Evolutionary conservation across 2,797 vertebrate genomes (phyloP).

Genomic region (Lophius americanus): DNA sequence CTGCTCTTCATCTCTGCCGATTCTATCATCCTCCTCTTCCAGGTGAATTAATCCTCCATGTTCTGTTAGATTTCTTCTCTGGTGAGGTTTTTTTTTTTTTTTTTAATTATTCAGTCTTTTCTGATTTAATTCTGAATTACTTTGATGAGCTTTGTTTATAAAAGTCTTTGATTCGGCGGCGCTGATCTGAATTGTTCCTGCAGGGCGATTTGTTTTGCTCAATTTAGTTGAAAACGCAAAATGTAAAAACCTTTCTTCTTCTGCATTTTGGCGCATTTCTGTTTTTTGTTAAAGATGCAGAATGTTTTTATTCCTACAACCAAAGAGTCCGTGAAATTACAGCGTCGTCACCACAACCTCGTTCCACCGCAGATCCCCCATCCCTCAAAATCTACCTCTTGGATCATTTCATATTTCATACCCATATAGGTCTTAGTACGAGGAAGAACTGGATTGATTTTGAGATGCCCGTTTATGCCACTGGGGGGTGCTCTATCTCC

Average conservation of each 20-base stretch:
- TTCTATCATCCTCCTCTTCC: conserved; percentile 5
- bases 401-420: too few species aligned
- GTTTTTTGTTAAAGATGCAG: neutral
- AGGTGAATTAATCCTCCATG: neutral
- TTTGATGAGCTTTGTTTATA: neutral
- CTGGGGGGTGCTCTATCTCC: too few species aligned
- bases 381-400: too few species aligned
- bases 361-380: too few species aligned
- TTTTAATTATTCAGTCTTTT: neutral
- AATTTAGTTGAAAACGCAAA: neutral
- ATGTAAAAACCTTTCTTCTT: neutral
- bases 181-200: neutral
- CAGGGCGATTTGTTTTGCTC: conserved; percentile 4
- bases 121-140: neutral
- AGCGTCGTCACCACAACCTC: too few species aligned
- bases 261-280: neutral
- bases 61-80: neutral
- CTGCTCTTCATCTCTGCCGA: neutral
- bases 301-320: too few species aligned
- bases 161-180: neutral
- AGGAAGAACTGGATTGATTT: too few species aligned
- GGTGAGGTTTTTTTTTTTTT: neutral
- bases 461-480: too few species aligned
- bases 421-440: too few species aligned
- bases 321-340: too few species aligned